Percentiles rank a stretch among this genome's conserved stretches.
phyloP scores from a whole-genome alignment of 2,113 vertebrate genomes.

The Lampris megalopsis region DNA sequence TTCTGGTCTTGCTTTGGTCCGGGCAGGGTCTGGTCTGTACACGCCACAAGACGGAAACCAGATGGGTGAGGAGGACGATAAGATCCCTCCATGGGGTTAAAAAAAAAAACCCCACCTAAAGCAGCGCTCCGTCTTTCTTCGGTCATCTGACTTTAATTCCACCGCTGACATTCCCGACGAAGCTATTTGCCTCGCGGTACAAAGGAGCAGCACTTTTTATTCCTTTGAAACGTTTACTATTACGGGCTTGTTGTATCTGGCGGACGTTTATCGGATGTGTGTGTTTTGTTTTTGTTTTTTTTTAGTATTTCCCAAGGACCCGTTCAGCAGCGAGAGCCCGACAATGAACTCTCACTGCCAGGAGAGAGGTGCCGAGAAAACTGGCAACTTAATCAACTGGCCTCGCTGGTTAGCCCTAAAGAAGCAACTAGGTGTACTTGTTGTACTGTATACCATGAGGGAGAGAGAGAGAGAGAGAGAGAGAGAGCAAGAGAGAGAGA shows the following conservation, averaged over 20 bases:
- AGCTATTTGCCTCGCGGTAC: not conserved
- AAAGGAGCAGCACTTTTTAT: not conserved
- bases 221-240: not conserved
- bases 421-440: too few species aligned
- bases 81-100: slow-evolving; percentile 43
- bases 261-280: not conserved
- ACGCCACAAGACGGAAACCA: slow-evolving; percentile 67
- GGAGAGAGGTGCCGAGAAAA: not conserved
- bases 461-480: not conserved
- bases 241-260: not conserved
- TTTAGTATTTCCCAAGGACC: not conserved
- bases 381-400: not conserved
- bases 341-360: not conserved
- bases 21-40: slow-evolving; percentile 22
- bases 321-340: not conserved
- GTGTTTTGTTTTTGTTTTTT: not conserved
- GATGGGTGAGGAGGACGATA: slow-evolving; percentile 67
- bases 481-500: not conserved
- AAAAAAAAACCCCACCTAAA: slow-evolving; percentile 36
- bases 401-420: not conserved
- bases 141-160: slow-evolving; percentile 29
- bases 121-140: slow-evolving; percentile 34
- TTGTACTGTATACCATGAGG: not conserved
- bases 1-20: not conserved
- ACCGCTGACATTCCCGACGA: slow-evolving; percentile 2